A percentile compares a stretch with the other conserved stretches of the same genome.
These are phyloP conservation scores for Drosophila barbarae DNA, from an alignment of 2,888 invertebrate species.

Conservation along the genomic window DNA sequence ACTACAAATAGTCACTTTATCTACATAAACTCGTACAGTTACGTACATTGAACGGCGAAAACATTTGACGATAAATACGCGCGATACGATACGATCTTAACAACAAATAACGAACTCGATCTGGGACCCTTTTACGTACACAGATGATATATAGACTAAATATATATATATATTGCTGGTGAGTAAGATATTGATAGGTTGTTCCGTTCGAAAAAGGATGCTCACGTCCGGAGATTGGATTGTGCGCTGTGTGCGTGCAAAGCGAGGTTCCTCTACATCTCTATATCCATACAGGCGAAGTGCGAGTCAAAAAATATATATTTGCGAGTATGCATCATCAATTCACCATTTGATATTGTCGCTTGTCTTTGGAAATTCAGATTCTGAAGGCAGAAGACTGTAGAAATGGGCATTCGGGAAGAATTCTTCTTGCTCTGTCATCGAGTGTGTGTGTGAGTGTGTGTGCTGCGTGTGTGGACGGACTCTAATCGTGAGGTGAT, in stretches of 20 bases:
- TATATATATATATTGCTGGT: constrained; percentile 21
- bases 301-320: constrained; percentile 17
- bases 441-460: background rate
- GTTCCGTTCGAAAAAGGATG: constrained; percentile 1
- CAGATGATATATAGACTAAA: constrained; percentile 9
- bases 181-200: constrained; percentile 16
- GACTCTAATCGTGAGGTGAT: constrained; percentile 44
- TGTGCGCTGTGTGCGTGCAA: constrained; percentile 22
- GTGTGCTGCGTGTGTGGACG: constrained; percentile 36
- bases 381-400: constrained; percentile 15
- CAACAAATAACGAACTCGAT: constrained; percentile 63
- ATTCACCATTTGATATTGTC: constrained; percentile 55
- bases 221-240: constrained; percentile 9
- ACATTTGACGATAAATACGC: constrained; percentile 28
- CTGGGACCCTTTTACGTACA: constrained; percentile 51
- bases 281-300: background rate
- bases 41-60: constrained; percentile 36
- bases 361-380: constrained; percentile 55
- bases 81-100: constrained; percentile 21
- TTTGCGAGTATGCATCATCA: constrained; percentile 11
- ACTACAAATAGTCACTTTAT: constrained; percentile 35
- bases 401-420: constrained; percentile 9
- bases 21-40: constrained; percentile 41
- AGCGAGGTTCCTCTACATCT: constrained; percentile 13
- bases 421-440: constrained; percentile 7